phyloP scores from a whole-genome alignment of 2,797 vertebrate genomes.

The Oceanodroma leucorhoa region DNA sequence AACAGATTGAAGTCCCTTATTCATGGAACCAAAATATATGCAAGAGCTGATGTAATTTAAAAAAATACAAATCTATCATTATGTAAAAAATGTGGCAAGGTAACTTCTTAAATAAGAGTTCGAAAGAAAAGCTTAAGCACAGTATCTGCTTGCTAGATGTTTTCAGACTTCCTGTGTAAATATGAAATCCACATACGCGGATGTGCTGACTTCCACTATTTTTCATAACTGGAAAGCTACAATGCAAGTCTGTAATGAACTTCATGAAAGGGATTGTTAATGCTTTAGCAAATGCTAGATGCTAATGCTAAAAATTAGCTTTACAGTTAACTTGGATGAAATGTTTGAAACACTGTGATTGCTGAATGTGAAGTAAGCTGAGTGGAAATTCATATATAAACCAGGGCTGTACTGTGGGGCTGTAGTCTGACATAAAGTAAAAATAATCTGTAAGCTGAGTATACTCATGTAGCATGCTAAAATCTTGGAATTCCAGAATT shows the following conservation, averaged over 20 bases:
- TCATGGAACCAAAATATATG: background rate
- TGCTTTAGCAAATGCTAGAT: background rate
- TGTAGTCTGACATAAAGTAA: background rate
- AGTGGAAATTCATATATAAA: background rate
- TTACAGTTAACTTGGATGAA: background rate
- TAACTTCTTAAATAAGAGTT: background rate
- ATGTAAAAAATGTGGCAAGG: background rate
- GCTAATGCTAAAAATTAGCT: background rate
- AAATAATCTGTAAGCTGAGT: background rate
- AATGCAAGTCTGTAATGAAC: background rate
- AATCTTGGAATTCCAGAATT: background rate
- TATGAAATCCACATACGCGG: accelerated
- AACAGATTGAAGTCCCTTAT: background rate
- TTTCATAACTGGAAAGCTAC: background rate
- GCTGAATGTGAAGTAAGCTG: background rate
- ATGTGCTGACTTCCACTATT: background rate
- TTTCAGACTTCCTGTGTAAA: background rate
- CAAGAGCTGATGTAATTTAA: background rate
- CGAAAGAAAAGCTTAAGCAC: background rate
- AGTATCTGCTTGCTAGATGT: background rate
- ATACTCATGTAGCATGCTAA: background rate
- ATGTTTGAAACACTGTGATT: background rate
- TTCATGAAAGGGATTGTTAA: background rate
- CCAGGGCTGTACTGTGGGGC: background rate
- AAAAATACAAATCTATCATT: background rate